phyloP scores from a whole-genome alignment of 30 jellyfish, hydroid and myxozoan species.

The Aurelia aurita region DNA sequence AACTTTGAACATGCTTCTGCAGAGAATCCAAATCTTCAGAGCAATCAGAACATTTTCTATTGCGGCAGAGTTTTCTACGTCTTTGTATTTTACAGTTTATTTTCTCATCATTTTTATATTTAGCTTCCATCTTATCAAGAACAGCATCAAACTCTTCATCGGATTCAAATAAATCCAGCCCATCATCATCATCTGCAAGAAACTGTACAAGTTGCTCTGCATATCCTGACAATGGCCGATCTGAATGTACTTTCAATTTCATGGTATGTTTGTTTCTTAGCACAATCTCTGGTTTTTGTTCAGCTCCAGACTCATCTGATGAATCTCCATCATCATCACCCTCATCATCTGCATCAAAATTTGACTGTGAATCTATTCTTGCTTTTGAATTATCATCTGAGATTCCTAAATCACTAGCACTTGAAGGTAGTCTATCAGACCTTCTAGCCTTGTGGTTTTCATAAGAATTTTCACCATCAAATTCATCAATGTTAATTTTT shows the following conservation, averaged over 20 bases:
- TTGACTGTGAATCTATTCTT: constrained; percentile 26
- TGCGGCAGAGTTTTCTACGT: constrained; percentile 50
- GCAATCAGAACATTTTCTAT: constrained; percentile 33
- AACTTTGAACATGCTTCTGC: neutral
- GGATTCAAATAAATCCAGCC: constrained; percentile 87
- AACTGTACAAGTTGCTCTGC: constrained; percentile 93
- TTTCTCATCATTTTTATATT: constrained; percentile 33
- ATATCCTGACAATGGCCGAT: constrained; percentile 94
- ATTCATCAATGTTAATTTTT: neutral
- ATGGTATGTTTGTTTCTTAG: constrained; percentile 36
- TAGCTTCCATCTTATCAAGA: constrained; percentile 71
- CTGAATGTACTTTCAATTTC: constrained; percentile 66
- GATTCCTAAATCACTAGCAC: neutral
- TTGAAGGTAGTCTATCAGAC: too few species aligned
- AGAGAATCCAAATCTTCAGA: neutral
- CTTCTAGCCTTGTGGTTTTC: neutral
- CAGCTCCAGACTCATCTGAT: constrained; percentile 18
- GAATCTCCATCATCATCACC: constrained; percentile 48
- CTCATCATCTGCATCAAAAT: constrained; percentile 61
- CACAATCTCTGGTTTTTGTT: constrained; percentile 21
- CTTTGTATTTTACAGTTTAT: constrained; percentile 46
- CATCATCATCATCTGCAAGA: constrained; percentile 96
- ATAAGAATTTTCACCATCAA: constrained; percentile 12
- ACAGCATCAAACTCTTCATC: constrained; percentile 93
- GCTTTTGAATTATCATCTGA: neutral